Conservation (phyloP, 1,140 invertebrate genomes). For the Matsumurasca onukii region DNA sequence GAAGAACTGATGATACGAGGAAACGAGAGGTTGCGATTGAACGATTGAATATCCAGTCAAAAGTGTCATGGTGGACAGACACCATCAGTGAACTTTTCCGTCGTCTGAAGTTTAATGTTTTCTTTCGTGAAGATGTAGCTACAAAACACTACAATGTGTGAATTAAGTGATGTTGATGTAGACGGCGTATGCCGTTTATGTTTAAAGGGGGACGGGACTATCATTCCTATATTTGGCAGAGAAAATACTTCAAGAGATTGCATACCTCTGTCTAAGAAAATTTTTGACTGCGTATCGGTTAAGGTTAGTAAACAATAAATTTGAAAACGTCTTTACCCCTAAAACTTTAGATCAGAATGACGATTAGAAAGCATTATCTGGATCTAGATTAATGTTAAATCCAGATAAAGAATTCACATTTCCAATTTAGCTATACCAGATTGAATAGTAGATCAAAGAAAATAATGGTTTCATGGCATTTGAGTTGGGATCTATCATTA, state of each 20-base stretch:
- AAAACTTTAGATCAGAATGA: no score
- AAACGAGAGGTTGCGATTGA: no score
- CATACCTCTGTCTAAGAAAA: constrained; percentile 56
- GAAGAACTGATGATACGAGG: no score
- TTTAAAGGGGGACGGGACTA: constrained; percentile 56
- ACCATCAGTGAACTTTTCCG: not conserved
- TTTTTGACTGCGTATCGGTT: constrained; percentile 59
- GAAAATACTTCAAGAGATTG: constrained; percentile 47
- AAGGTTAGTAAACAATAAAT: constrained; percentile 56
- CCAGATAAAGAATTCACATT: no score
- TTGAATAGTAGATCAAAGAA: no score
- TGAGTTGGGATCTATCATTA: no score
- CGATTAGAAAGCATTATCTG: no score
- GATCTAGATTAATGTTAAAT: no score
- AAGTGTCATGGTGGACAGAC: constrained; percentile 25
- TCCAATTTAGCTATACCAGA: no score
- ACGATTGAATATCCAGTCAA: no score
- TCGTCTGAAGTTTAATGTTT: not conserved
- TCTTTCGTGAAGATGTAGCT: not conserved
- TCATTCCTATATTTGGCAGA: constrained; percentile 48
- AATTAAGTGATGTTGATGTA: constrained; percentile 46
- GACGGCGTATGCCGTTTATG: constrained; percentile 61
- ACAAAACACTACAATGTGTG: constrained; percentile 44
- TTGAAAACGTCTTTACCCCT: no score
- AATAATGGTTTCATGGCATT: no score